Evolutionary conservation across 2,888 invertebrate genomes (phyloP), one percentile per base, ranked within the genome.

Genomic region (Andrena bucephala): DNA sequence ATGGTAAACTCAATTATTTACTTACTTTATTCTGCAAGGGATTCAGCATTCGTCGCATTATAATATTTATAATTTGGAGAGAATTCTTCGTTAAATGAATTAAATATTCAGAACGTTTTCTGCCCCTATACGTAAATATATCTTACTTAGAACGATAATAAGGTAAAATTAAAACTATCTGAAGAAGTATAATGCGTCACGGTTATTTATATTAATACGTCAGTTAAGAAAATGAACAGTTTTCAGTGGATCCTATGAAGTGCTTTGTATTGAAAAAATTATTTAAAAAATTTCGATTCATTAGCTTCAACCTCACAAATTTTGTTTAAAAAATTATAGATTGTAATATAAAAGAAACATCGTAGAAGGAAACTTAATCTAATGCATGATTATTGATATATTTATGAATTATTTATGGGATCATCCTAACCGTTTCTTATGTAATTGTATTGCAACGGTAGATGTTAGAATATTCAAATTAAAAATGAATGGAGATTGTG

Each of bases 371-470:
- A 48, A 66, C 2, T 50, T 29, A 50, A 5, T 50, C 10, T 16
- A 66, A 29, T 29, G 16, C 8, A 20, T 13, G 42, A 42, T 42
- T 42, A 31, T 67, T 29, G 13, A 13, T 16, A 10, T 0, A 6
- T 3, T 8, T 2, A 60, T 60, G 29, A 59, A 42, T 70, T 60
- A 42, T 60, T 42, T 29, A 60, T 42, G 29, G 7, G 2, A 13
- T 13, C 42, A 20, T 24, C 33, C 31, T 13, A 33, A 4, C 42
- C 27, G 33, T 8, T 60, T 62, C 50, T 60, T 36, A 54, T 10
- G 20, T 66, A 59, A 74, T 24, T 10, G 7, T 29, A 57, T 57
- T 42, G 29, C 65, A 13, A 57, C 54, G 36, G 7, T n/a, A 16
- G 20, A n/a, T 7, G 57, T 57, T 29, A 31, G 29, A 36, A n/a